Evolutionary conservation across 2,888 invertebrate species (phyloP).

Genomic region (Spilosoma lubricipeda): DNA sequence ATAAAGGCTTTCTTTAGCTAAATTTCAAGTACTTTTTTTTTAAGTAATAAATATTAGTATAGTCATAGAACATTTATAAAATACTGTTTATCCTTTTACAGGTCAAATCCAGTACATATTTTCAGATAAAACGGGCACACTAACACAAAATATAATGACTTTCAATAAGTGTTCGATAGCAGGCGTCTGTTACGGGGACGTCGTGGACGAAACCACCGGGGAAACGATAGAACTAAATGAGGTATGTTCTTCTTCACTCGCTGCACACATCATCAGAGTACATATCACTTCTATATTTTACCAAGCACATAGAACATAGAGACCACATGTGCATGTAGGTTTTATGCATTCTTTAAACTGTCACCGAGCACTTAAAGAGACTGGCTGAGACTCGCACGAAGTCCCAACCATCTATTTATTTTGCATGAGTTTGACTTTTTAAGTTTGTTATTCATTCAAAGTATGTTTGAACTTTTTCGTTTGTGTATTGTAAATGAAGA

Average conservation of each 20-base stretch:
- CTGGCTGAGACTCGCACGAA: constrained; percentile 56
- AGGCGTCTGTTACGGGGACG: constrained; percentile 96
- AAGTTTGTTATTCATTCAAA: constrained; percentile 50
- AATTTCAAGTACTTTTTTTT: background rate
- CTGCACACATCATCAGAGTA: constrained; percentile 17
- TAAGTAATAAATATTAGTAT: too few relatives aligned
- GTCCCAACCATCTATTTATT: constrained; percentile 52
- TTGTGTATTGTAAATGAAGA: constrained; percentile 47
- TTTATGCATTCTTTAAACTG: constrained; percentile 44
- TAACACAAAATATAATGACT: constrained; percentile 99
- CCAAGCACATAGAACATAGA: constrained; percentile 56
- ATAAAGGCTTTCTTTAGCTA: background rate
- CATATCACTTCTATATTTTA: constrained; percentile 34
- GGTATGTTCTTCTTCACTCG: constrained; percentile 82
- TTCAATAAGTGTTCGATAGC: constrained; percentile 99
- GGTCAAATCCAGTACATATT: constrained; percentile 99
- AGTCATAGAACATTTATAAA: too few relatives aligned
- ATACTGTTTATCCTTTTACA: constrained; percentile 55
- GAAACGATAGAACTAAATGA: constrained; percentile 95
- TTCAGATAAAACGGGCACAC: constrained; percentile 99
- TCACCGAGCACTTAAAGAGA: constrained; percentile 46
- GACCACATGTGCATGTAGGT: constrained; percentile 49
- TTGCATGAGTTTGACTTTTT: constrained; percentile 67
- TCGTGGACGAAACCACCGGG: constrained; percentile 94
- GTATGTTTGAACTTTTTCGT: constrained; percentile 44